Evolutionary conservation across 1,140 invertebrate species (phyloP), one percentile per base, ranked within the genome.

Genomic region (Panagrolaimus sp.): DNA sequence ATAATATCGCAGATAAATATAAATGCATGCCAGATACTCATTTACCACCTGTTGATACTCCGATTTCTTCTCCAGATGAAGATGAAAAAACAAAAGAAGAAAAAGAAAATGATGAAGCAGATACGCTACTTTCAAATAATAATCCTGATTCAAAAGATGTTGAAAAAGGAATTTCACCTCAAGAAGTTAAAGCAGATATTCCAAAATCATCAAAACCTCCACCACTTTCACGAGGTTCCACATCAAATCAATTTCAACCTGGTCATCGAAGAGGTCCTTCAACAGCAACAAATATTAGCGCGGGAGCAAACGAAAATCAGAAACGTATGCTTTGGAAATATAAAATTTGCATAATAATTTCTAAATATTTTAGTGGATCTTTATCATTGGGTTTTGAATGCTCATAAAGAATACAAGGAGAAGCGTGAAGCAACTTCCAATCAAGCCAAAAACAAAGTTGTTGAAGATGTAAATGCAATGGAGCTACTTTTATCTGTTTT

Each of bases 381-480:
- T 15, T 83, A 80, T 63, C 75, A 76, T 21, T 77, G 78, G 70
- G 81, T 80, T 65, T 67, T 80, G 46, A 69, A 73, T 26, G 78
- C 78, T 26, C 79, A 82, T 14, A 72, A 78, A 48, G 78, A 80
- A 46, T 72, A 72, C 63, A 82, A 79, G 43, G 65, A 83, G 44
- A 44, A 67, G 15, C 45, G 65, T 28, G 64, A 75, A 12, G 76
- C 52, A 10, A 15, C 26, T 14, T n/a, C 26, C 6, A 15, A 47
- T 5, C 12, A 69, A 47, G 44, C 73, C 52, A 66, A n/a, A 12
- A 15, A 48, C 5, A 10, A 17, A n/a, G 8, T 64, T 10, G 43
- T 45, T 28, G 24, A 78, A 28, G 67, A 83, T 72, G 62, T 80
- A 7, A 82, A 82, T 55, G 65, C 73, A 5, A 80, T 80, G 80